Evolutionary conservation across 2,888 invertebrate species (phyloP), one percentile per base, ranked within the genome.

Genomic region (Ochropleura leucogaster): DNA sequence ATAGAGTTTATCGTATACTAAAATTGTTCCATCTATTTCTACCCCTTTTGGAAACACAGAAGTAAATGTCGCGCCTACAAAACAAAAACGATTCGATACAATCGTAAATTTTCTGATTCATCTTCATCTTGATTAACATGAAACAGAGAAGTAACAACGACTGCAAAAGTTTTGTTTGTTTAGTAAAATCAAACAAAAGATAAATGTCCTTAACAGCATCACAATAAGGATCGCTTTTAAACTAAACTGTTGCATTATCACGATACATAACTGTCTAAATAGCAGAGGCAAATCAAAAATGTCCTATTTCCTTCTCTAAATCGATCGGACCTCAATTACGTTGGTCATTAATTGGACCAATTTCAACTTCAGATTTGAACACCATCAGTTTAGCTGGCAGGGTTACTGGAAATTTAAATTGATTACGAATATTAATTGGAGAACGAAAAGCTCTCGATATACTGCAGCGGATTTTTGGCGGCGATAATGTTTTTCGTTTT

Each of bases 361-460:
- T 87, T 75, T 72, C 70, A 75, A 68, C 44, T 68, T 44, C 62
- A 74, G 71, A 78, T 77, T 80, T 77, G 67, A 70, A 79, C 62
- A 42, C 49, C 55, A 69, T 47, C 62, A 46, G 62, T 67, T 44
- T 60, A 53, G 55, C 68, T 72, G 75, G 68, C 63, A 68, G 66
- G 65, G 60, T 73, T 64, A 74, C 67, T 77, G 82, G 74, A 75
- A 77, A 74, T 81, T 57, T 60, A 75, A 85, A 72, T 75, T 74
- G 74, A 85, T 83, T 77, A 70, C 72, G 62, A 70, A 68, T 60
- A 77, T 78, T 79, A 83, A 84, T 82, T 84, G 79, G 69, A 63
- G 65, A 46, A 10, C 59, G 47, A 77, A 62, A 63, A 66, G 57
- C 68, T 64, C 53, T 69, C 59, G 63, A 75, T 46, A 74, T 64